Conservation (phyloP, 53 echinoderm and acorn worm species). For the Glandiceps talaboti region DNA sequence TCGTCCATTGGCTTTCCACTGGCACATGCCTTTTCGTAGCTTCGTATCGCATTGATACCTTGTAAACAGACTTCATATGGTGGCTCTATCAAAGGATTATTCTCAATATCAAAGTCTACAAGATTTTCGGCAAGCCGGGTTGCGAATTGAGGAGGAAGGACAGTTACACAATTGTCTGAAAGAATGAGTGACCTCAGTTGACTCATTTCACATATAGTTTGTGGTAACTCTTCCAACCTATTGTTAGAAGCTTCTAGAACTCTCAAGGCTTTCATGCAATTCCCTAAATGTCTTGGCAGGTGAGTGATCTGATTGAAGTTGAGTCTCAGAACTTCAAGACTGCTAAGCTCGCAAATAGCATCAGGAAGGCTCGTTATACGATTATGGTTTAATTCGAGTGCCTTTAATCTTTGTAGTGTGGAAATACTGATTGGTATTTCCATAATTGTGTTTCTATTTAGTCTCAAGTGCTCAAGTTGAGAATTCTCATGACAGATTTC, state of each 20-base stretch:
- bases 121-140: neutral
- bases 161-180: neutral
- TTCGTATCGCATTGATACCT: neutral
- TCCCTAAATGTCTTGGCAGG: neutral
- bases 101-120: neutral
- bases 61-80: neutral
- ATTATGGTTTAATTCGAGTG: neutral
- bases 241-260: neutral
- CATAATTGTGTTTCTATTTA: neutral
- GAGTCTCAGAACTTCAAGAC: neutral
- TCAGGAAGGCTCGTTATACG: neutral
- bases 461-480: neutral
- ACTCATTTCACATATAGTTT: neutral
- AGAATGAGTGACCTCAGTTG: neutral
- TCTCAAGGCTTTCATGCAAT: neutral
- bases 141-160: neutral
- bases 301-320: neutral
- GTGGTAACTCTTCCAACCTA: neutral
- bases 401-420: neutral
- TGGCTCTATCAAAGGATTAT: neutral
- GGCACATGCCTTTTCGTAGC: neutral
- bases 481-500: neutral
- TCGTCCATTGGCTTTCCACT: neutral
- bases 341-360: neutral
- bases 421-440: neutral